Conservation (phyloP, 2,113 vertebrate genomes). For the Myiopsitta monachus region DNA sequence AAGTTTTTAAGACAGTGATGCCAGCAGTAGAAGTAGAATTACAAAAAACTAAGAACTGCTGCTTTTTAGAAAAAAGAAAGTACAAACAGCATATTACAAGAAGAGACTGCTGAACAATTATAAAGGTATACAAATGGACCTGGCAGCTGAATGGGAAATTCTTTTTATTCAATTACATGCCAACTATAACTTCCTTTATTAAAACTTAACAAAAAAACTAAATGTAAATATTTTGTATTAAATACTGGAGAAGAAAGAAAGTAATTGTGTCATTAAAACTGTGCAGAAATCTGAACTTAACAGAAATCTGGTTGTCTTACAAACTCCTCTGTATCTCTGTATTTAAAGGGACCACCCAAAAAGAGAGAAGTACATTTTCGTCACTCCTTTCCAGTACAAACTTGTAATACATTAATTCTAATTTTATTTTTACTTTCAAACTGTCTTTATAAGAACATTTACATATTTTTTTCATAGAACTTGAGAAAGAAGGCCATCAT, state of each 20-base stretch:
- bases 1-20: not conserved
- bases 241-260: not conserved
- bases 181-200: not conserved
- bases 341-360: not conserved
- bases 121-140: not conserved
- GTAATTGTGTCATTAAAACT: not conserved
- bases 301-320: not conserved
- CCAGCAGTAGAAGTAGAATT: not conserved
- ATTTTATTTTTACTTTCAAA: not conserved
- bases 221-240: not conserved
- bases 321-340: not conserved
- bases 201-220: not conserved
- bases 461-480: not conserved
- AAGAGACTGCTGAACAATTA: not conserved
- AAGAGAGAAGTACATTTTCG: not conserved
- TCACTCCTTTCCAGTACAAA: not conserved
- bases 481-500: not conserved
- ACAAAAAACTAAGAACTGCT: not conserved
- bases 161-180: not conserved
- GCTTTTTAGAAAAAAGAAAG: not conserved
- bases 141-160: not conserved
- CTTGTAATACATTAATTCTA: not conserved
- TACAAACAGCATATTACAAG: not conserved
- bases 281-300: not conserved
- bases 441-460: not conserved